Base-by-base conservation (phyloP, 2,113 vertebrate species). In the Excalfactoria chinensis region DNA sequence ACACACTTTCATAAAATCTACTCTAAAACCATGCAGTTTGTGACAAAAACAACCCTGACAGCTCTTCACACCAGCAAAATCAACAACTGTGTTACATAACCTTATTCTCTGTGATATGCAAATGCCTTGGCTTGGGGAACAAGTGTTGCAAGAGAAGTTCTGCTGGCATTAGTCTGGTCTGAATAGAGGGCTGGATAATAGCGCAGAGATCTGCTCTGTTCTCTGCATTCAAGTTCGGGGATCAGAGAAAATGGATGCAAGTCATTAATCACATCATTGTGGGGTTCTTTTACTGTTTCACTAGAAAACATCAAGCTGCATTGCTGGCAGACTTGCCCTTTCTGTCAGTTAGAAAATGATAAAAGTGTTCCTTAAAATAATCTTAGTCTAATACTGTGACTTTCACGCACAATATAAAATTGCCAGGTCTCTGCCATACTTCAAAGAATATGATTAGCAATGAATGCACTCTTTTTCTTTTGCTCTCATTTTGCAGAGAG, bases 341-440 rank as follows among this genome's bases (percentile, higher is more conserved):
- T 88, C 88, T 93, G 73, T 91, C 93, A 95, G 71, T 87, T 92
- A 82, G 70, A 78, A 96, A 94, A 89, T 91, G 84, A 92, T 95
- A 96, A 96, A 96, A 97, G 94, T 77, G 80, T 93, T 96, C 89
- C 92, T 96, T 95, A 94, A 96, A 96, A 97, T 97, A 96, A 95
- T 96, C 95, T 94, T 95, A 79, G 86, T 53, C 84, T 95, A 94
- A 96, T 96, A 80, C 71, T 85, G 64, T 90, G 81, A 72, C 91
- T 96, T 95, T 92, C 30, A 34, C 0, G 17, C 53, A 92, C 79
- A 93, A 77, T 49, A 86, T 84, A 71, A 93, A 95, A 90, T 88
- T 91, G 55, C 81, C 69, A 74, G 48, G 56, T 94, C 70, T 74
- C 84, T 85, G 78, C 62, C 37, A 83, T 81, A 89, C 96, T 96